Percentiles rank a stretch among this genome's conserved stretches.
These are phyloP conservation scores for Cataglyphis hispanica DNA, from an alignment of 1,140 invertebrate genomes.

Conservation along the genomic window DNA sequence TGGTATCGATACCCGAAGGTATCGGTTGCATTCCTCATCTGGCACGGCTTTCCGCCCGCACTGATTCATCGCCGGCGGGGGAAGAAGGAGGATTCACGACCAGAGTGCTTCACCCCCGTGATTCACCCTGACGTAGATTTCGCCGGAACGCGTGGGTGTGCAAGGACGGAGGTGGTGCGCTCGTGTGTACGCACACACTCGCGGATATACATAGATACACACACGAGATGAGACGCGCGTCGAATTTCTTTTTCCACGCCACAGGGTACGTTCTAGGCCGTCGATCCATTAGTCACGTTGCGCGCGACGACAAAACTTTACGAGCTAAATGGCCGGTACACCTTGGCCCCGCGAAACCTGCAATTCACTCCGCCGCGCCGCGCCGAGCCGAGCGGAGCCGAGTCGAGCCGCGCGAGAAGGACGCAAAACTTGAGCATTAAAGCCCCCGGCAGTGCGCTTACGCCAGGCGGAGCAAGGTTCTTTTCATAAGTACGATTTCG, in stretches of 20 bases:
- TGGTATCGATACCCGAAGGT: slow-evolving; percentile 21
- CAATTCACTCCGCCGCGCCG: slow-evolving; percentile 65
- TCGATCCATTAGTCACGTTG: slow-evolving; percentile 74
- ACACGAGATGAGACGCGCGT: slow-evolving; percentile 34
- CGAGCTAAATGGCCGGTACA: slow-evolving; percentile 75
- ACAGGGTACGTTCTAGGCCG: slow-evolving; percentile 56
- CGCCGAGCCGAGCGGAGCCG: not conserved
- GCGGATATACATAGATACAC: too few relatives aligned
- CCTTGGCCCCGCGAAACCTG: slow-evolving; percentile 76
- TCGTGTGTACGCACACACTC: not conserved
- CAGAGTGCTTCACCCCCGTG: slow-evolving; percentile 41
- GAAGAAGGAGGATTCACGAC: slow-evolving; percentile 25
- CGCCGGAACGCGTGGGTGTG: slow-evolving; percentile 36
- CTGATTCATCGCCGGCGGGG: slow-evolving; percentile 49
- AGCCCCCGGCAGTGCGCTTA: slow-evolving; percentile 50
- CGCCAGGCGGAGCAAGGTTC: slow-evolving; percentile 30
- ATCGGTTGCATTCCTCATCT: slow-evolving; percentile 46
- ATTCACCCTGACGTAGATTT: slow-evolving; percentile 53
- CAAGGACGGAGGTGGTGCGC: not conserved
- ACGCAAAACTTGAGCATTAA: slow-evolving; percentile 71
- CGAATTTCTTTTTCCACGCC: slow-evolving; percentile 66
- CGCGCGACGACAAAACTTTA: slow-evolving; percentile 72
- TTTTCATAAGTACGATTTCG: slow-evolving; percentile 51
- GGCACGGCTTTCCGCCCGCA: slow-evolving; percentile 24
- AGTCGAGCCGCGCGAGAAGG: slow-evolving; percentile 61